Evolutionary conservation across 1,140 invertebrate genomes (phyloP).

Genomic region (Drosophila orena): DNA sequence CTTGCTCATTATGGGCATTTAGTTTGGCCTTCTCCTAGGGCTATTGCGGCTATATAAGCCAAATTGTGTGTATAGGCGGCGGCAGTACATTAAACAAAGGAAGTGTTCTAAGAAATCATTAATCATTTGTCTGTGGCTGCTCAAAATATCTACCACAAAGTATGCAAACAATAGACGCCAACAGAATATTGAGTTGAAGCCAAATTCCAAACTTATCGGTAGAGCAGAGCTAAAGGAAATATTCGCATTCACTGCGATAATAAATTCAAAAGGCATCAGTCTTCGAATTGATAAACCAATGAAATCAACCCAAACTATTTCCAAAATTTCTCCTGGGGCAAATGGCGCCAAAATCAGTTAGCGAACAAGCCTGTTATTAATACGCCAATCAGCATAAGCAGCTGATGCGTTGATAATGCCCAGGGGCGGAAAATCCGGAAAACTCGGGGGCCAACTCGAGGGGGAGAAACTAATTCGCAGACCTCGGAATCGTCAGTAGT

Average conservation of each 20-base stretch:
- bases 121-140: slow-evolving; percentile 61
- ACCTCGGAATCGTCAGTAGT: slow-evolving; percentile 50
- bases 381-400: slow-evolving; percentile 74
- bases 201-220: slow-evolving; percentile 19
- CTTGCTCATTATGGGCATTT: slow-evolving; percentile 55
- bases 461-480: slow-evolving; percentile 54
- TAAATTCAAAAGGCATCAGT: slow-evolving; percentile 25
- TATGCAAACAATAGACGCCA: slow-evolving; percentile 45
- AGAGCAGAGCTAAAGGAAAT: slow-evolving; percentile 1
- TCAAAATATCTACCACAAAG: slow-evolving; percentile 35
- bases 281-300: slow-evolving; percentile 52
- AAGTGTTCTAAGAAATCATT: slow-evolving; percentile 51
- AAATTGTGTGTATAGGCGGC: slow-evolving; percentile 53
- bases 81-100: slow-evolving; percentile 23
- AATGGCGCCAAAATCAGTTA: slow-evolving; percentile 63
- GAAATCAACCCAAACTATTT: slow-evolving; percentile 27
- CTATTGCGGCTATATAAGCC: slow-evolving; percentile 78
- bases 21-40: slow-evolving; percentile 49
- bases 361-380: slow-evolving; percentile 58
- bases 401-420: slow-evolving; percentile 65
- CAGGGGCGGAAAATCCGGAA: not conserved
- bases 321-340: slow-evolving; percentile 15
- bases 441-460: not conserved
- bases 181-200: slow-evolving; percentile 12
- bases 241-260: slow-evolving; percentile 52